Conservation (phyloP, 2,888 invertebrate genomes). For the Parochlus steinenii region DNA sequence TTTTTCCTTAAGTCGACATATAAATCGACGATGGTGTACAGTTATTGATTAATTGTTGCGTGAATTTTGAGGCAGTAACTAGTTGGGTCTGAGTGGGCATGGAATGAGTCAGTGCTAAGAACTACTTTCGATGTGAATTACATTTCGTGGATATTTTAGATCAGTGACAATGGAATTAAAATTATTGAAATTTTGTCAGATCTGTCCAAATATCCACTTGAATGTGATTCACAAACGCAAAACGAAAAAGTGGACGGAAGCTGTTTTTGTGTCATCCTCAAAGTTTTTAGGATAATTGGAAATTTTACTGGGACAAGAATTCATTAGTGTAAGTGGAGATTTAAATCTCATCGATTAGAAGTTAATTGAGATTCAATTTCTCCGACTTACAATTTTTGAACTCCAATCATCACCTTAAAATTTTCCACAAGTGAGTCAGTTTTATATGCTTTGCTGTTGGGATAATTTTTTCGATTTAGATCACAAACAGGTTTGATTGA, state of each 20-base stretch:
- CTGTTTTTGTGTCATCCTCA: not conserved
- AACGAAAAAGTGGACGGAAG: not conserved
- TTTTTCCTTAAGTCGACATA: conserved; percentile 11
- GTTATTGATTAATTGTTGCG: conserved; percentile 10
- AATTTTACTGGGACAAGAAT: conserved; percentile 1
- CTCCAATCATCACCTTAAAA: not conserved
- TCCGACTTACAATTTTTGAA: conserved; percentile 8
- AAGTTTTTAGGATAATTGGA: not conserved
- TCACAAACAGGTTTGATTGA: not conserved
- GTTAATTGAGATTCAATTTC: conserved; percentile 12
- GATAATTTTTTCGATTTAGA: not conserved
- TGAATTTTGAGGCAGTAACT: not conserved
- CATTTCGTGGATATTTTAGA: conserved; percentile 12
- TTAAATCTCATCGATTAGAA: conserved; percentile 11
- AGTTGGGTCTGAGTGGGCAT: not conserved
- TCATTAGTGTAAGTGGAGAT: conserved; percentile 10
- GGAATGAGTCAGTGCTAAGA: not conserved
- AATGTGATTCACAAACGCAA: conserved; percentile 5
- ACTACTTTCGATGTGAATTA: conserved; percentile 1
- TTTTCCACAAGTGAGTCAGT: no score
- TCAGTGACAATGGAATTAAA: no score
- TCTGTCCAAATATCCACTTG: conserved; percentile 12
- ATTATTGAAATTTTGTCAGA: no score
- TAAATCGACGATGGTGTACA: conserved; percentile 11
- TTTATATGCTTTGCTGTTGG: not conserved